These are phyloP conservation scores for Leptarthrus brevirostris DNA, from an alignment of 2,888 invertebrate species.

Conservation along the genomic window DNA sequence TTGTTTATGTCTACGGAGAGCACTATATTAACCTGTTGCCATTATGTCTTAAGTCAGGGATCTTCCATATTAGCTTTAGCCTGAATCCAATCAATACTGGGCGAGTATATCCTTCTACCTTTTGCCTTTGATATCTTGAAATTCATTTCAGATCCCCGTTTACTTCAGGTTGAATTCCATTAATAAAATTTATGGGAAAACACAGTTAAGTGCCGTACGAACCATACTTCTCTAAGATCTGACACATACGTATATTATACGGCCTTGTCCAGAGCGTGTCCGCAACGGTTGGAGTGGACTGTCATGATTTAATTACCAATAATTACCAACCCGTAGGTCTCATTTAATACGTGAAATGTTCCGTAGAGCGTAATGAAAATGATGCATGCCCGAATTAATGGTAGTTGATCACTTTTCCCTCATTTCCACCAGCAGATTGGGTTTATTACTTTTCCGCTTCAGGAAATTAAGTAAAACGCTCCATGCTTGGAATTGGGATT, in stretches of 20 bases:
- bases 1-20: no score
- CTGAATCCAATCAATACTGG: no score
- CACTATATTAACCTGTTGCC: no score
- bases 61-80: no score
- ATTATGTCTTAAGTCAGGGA: no score
- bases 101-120: no score
- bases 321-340: conserved; percentile 30
- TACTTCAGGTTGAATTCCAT: conserved; percentile 11
- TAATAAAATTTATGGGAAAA: conserved; percentile 36
- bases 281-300: conserved; percentile 19
- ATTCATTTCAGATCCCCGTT: background rate
- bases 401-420: conserved; percentile 36
- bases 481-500: background rate
- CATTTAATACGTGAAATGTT: conserved; percentile 31
- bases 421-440: conserved; percentile 25
- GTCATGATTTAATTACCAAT: conserved; percentile 41
- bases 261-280: background rate
- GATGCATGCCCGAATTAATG: conserved; percentile 35
- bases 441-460: conserved; percentile 41
- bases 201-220: conserved; percentile 17
- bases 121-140: conserved; percentile 4
- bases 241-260: no score
- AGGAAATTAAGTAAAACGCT: conserved; percentile 26
- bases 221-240: background rate
- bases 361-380: conserved; percentile 25